Evolutionary conservation across 2,888 invertebrate species (phyloP), one percentile per base, ranked within the genome.

Genomic region (Brachylomia viminalis): DNA sequence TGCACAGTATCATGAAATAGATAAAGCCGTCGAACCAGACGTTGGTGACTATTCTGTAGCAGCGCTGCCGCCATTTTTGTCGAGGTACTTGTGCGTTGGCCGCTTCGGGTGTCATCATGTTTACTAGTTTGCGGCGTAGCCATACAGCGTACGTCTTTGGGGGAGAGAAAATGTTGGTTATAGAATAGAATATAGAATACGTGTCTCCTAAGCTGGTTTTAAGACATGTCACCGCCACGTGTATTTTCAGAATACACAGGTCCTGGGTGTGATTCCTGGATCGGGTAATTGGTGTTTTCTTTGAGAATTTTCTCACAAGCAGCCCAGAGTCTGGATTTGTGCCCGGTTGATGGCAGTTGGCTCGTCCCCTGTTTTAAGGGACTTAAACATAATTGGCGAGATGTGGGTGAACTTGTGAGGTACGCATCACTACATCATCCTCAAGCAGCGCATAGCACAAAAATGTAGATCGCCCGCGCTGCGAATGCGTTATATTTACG

Each of bases 1-100:
- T 96, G 78, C 93, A 93, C 20, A 96, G 86, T 65, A 96, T 96
- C 90, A 93, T 92, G 20, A 95, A 20, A 85, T 96, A 96, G 15
- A 96, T 95, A 85, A 95, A 94, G 0, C 90, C 86, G 80, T 97
- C 97, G 90, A 97, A 95, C 95, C 95, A 96, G 0, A 93, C 78
- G 78, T 91, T 94, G 23, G 92, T 92, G 6, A 95, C 92, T 0
- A 96, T 47, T 4, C 91, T 84, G 88, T 95, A 94, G 85, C 95
- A 96, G 27, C 87, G 84, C 52, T 93, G 93, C 0, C 97, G 89
- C 90, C 94, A 95, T 1, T 88, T 87, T 5, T 91, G 89, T 49
- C 92, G 92, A 0, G 97, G 97, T 0, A 94, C 88, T 56, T 93
- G 94, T 0, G 91, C 90, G 66, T 92, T 94, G 0, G 92, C 92